A percentile compares a stretch with the other conserved stretches of the same genome.
phyloP scores from a whole-genome alignment of 1,140 invertebrate genomes.

The Bombus waltoni region DNA sequence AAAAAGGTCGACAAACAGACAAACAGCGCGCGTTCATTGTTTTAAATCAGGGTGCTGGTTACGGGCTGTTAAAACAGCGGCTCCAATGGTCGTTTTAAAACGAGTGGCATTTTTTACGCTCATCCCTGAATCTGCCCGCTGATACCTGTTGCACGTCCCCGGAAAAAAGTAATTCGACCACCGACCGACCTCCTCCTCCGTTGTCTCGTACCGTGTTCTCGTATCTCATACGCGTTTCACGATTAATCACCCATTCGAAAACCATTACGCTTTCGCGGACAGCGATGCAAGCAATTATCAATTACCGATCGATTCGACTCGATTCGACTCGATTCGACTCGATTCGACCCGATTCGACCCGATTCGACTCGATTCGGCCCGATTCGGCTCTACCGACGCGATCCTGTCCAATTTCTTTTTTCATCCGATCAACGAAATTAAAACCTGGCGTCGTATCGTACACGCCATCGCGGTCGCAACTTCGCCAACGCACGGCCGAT shows the following conservation, averaged over 20 bases:
- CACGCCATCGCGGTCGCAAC: too few relatives aligned
- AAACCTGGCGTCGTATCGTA: not conserved
- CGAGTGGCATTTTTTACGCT: slow-evolving; percentile 60
- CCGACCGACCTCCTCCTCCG: slow-evolving; percentile 31
- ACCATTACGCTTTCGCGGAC: not conserved
- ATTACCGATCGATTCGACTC: not conserved
- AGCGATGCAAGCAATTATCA: not conserved
- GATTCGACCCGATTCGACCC: too few relatives aligned
- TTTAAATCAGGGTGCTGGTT: slow-evolving; percentile 35
- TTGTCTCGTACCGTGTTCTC: slow-evolving; percentile 36
- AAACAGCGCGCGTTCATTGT: not conserved
- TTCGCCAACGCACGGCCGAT: too few relatives aligned
- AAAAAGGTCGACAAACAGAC: not conserved
- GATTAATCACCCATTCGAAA: slow-evolving; percentile 11
- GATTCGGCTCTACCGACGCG: not conserved
- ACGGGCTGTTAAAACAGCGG: slow-evolving; percentile 38
- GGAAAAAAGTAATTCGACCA: slow-evolving; percentile 47
- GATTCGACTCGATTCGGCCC: too few relatives aligned
- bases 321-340: too few relatives aligned
- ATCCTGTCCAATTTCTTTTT: too few relatives aligned
- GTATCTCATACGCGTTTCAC: slow-evolving; percentile 9
- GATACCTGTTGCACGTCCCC: slow-evolving; percentile 64
- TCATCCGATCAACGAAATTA: not conserved
- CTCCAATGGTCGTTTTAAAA: slow-evolving; percentile 55
- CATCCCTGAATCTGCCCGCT: slow-evolving; percentile 56